phyloP scores from a whole-genome alignment of 2,797 vertebrate genomes.

The Protonibea diacanthus region DNA sequence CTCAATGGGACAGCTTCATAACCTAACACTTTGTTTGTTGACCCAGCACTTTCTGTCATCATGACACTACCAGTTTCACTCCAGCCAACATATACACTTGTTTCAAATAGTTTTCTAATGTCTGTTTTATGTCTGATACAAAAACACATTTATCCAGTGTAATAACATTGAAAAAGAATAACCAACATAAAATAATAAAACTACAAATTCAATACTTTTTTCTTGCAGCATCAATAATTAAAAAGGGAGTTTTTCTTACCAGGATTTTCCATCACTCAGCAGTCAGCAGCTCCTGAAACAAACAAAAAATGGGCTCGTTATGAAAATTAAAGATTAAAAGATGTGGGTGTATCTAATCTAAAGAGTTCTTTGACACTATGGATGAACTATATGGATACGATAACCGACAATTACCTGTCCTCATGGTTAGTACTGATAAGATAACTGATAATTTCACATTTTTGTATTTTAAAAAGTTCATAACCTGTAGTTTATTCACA shows the following conservation, averaged over 20 bases:
- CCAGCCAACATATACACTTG: background rate
- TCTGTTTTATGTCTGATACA: background rate
- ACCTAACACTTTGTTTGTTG: constrained; percentile 21
- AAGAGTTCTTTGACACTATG: background rate
- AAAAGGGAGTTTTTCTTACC: constrained; percentile 64
- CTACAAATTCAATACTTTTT: background rate
- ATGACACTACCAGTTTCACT: constrained; percentile 48
- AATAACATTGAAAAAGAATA: background rate
- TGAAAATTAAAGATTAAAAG: background rate
- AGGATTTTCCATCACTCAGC: constrained; percentile 78
- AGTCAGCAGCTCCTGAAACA: constrained; percentile 68
- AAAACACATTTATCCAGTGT: background rate
- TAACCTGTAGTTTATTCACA: too few species aligned
- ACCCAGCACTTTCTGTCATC: constrained; percentile 57
- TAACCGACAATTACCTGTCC: too few species aligned
- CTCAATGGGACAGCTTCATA: constrained; percentile 12
- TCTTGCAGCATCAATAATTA: background rate
- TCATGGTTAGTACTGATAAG: too few species aligned
- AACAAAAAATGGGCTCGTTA: constrained; percentile 6
- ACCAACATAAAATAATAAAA: background rate
- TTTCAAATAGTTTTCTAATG: background rate
- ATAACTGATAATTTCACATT: too few species aligned
- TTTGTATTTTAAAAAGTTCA: too few species aligned
- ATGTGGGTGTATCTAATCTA: background rate
- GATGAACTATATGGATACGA: too few species aligned